phyloP scores from a whole-genome alignment of 2,113 vertebrate genomes.

The Coreoperca whiteheadi region DNA sequence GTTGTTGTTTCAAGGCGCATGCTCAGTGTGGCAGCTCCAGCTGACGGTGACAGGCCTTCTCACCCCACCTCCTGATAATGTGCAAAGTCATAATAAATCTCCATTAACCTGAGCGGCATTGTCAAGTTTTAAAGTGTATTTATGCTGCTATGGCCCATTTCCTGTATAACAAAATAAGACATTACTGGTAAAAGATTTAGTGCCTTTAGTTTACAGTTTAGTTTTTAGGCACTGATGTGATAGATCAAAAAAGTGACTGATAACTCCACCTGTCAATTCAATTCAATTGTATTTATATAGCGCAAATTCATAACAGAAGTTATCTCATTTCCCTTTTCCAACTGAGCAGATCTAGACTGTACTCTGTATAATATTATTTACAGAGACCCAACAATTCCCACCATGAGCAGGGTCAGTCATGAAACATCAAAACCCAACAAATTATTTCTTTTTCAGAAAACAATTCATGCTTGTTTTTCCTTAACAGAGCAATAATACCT shows the following conservation, averaged over 20 bases:
- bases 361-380: too few species aligned
- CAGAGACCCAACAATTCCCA: too few species aligned
- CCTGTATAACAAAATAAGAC: neutral
- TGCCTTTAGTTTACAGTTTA: neutral
- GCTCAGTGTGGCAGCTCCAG: constrained; percentile 65
- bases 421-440: neutral
- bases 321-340: too few species aligned
- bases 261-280: neutral
- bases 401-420: too few species aligned
- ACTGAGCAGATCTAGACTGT: too few species aligned
- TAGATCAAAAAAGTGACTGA: neutral
- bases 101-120: neutral
- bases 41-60: constrained; percentile 62
- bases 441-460: neutral
- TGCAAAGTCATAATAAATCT: neutral
- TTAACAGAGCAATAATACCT: neutral
- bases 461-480: neutral
- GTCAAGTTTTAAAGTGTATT: neutral
- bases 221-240: neutral
- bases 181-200: neutral
- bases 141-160: neutral
- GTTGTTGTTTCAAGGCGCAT: constrained; percentile 78
- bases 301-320: too few species aligned
- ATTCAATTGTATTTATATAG: too few species aligned
- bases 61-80: neutral